Conservation (phyloP, 2,888 invertebrate genomes). For the Pristionchus fissidentatus region DNA sequence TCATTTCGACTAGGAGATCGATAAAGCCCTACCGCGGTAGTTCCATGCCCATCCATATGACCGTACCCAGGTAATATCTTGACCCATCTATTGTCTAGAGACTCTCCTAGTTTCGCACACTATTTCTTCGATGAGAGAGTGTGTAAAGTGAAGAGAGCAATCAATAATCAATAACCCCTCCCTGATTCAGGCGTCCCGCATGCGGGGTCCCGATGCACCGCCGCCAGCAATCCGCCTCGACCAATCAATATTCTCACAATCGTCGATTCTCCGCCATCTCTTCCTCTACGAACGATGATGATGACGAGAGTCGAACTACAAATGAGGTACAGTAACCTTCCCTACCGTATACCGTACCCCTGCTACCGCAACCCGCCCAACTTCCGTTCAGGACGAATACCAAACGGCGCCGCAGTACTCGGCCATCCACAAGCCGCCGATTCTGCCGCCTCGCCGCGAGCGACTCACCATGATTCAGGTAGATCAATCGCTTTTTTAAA, state of each 20-base stretch:
- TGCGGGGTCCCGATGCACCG: slow-evolving; percentile 25
- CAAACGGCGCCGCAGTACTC: neutral
- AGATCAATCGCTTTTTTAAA: neutral
- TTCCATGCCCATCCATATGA: slow-evolving; percentile 14
- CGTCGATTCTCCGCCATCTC: slow-evolving; percentile 20
- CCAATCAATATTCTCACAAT: neutral
- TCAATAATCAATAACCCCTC: neutral
- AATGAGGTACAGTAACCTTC: slow-evolving; percentile 19
- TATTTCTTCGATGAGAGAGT: too few relatives aligned
- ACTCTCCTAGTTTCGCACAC: too few relatives aligned
- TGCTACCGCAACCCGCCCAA: neutral
- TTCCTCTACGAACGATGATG: slow-evolving; percentile 33
- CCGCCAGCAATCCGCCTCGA: neutral
- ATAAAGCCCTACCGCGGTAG: neutral
- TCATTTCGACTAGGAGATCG: too few relatives aligned
- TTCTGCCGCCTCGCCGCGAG: neutral
- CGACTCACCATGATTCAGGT: slow-evolving; percentile 34
- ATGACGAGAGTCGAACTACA: slow-evolving; percentile 28
- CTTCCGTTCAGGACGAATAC: neutral
- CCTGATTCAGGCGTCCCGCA: neutral
- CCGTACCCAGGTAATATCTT: slow-evolving; percentile 1
- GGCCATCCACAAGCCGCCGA: neutral
- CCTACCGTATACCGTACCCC: neutral
- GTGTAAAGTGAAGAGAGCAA: too few relatives aligned
- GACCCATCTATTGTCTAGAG: too few relatives aligned